Evolutionary conservation across 2,888 invertebrate species (phyloP), one percentile per base, ranked within the genome.

Genomic region (Ornithoptera priamus): DNA sequence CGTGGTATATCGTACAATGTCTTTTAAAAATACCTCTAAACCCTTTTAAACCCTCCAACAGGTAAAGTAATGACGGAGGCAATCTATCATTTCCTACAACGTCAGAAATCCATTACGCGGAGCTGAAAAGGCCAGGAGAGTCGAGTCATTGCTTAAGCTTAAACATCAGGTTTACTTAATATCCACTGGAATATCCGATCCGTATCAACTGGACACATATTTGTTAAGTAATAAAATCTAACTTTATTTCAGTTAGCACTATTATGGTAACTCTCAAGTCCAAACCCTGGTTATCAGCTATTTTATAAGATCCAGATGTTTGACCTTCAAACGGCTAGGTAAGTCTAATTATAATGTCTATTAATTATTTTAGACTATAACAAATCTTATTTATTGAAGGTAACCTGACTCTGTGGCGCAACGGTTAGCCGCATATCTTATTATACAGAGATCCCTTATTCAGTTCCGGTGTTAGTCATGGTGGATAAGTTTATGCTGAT

Each of bases 1-100:
- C 6, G 1, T 53, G n/a, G 0, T 53, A 53, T 6, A 53, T 6
- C 53, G 53, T 56, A 18, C 56, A 56, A 56, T 22, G 57, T 58
- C 57, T 60, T 67, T 67, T 8, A 61, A 60, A 61, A n/a, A 60
- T 30, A 15, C 36, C 60, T 68, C 24, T 67, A 53, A 64, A 50
- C 59, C 68, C 64, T 69, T 69, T 69, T 65, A 69, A 60, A 65
- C 42, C 53, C 42, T 20, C 63, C 65, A 39, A 56, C 68, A 60
- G 61, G 65, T 65, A 65, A 62, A 36, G 57, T 65, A 65, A 69
- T 60, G 64, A 61, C 61, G 69, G 36, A 6, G 56, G 68, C 65
- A 69, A 69, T 69, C 65, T 69, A 69, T 69, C 65, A 69, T 69
- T 69, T 69, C 46, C 65, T 69, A 69, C n/a, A 64, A 69, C 61